Evolutionary conservation across 2,888 invertebrate genomes (phyloP).

Genomic region (Latrodectus hesperus): DNA sequence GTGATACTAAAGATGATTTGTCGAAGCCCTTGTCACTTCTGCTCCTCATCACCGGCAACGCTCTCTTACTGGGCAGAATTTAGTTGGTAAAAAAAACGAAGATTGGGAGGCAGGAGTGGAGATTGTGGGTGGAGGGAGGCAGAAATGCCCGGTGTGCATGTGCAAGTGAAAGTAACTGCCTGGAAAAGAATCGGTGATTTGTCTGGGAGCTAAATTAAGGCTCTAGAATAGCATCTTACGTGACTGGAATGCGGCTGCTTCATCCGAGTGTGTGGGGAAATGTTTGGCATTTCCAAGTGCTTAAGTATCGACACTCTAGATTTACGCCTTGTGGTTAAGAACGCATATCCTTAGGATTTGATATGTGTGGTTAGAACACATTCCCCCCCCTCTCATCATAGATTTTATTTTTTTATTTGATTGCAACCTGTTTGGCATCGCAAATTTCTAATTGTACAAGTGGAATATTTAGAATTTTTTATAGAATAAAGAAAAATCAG

Average conservation of each 20-base stretch:
- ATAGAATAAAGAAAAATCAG: no score
- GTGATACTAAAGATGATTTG: slow-evolving; percentile 52
- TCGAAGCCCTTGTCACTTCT: slow-evolving; percentile 61
- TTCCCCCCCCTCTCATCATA: no score
- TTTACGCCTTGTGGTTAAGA: slow-evolving; percentile 10
- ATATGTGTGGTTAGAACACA: neutral
- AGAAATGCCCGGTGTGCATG: slow-evolving; percentile 9
- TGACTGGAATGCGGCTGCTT: slow-evolving; percentile 46
- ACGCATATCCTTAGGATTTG: neutral
- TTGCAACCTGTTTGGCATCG: no score
- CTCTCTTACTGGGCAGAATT: slow-evolving; percentile 19
- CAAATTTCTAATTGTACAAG: no score
- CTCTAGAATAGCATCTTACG: slow-evolving; percentile 58
- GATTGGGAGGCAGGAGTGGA: neutral
- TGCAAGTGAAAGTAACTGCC: slow-evolving; percentile 68
- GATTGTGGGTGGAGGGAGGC: neutral
- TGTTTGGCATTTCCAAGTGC: slow-evolving; percentile 20
- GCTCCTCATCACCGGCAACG: slow-evolving; percentile 50
- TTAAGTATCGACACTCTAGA: slow-evolving; percentile 41
- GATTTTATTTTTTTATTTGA: no score
- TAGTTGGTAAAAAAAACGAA: neutral
- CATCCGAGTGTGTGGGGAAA: slow-evolving; percentile 2
- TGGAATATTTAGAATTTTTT: no score
- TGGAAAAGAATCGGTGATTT: slow-evolving; percentile 69
- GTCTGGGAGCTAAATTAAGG: slow-evolving; percentile 67